These are phyloP conservation scores for Sebastes hubbsi DNA, from an alignment of 2,797 vertebrate genomes.

Conservation along the genomic window DNA sequence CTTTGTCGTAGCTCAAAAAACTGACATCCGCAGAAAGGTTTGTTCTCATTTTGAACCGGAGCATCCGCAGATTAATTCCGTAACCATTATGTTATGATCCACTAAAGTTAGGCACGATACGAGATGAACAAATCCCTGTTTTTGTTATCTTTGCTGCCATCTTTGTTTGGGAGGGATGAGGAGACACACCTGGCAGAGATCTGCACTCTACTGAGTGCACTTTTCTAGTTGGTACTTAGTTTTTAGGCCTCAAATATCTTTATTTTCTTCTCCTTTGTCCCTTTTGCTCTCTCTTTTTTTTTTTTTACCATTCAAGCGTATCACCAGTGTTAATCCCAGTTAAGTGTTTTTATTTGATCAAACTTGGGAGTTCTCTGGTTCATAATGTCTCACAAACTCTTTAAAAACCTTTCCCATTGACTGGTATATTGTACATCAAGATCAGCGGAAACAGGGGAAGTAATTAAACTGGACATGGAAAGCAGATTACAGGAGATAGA, in stretches of 20 bases:
- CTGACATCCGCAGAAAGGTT: background rate
- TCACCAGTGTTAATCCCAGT: background rate
- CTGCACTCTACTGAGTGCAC: no score
- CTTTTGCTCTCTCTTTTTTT: background rate
- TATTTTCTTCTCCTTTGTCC: background rate
- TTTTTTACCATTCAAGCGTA: background rate
- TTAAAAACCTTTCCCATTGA: background rate
- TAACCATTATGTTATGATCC: background rate
- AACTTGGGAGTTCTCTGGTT: background rate
- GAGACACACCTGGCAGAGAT: background rate
- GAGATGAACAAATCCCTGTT: background rate
- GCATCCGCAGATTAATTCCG: no score
- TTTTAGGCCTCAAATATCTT: background rate
- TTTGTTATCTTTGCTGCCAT: no score
- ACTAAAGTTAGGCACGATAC: background rate
- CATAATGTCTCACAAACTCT: background rate
- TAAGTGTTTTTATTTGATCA: background rate
- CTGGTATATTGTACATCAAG: background rate
- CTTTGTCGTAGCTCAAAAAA: background rate
- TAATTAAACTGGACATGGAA: constrained; percentile 24
- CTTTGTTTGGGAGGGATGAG: background rate
- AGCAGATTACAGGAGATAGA: constrained; percentile 11
- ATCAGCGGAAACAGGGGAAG: background rate
- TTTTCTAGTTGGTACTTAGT: background rate
- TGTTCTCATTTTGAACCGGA: background rate